Percentiles rank a stretch among this genome's conserved stretches.
Evolutionary conservation across 2,113 vertebrate species (phyloP).

Genomic region (Rattus norvegicus): GRCr8 NC_086031.1:22727001-22727500

Average conservation of each 20-base stretch:
- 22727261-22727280: neutral
- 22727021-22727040: neutral
- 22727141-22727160: neutral
- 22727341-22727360: neutral
- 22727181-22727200: neutral
- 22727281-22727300: neutral
- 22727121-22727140: neutral
- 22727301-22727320: accelerated
- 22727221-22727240: neutral
- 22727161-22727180: neutral
- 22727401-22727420: neutral
- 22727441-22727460: neutral
- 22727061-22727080: neutral
- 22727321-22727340: accelerated
- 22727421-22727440: neutral
- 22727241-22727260: neutral
- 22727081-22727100: too few relatives aligned
- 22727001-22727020: neutral
- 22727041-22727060: neutral
- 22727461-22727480: neutral
- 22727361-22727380: neutral
- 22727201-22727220: accelerated
- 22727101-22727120: neutral
- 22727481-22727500: neutral
- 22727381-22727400: neutral